Conservation (phyloP, 2,888 invertebrate species). For the Dolichopus griseipennis region DNA sequence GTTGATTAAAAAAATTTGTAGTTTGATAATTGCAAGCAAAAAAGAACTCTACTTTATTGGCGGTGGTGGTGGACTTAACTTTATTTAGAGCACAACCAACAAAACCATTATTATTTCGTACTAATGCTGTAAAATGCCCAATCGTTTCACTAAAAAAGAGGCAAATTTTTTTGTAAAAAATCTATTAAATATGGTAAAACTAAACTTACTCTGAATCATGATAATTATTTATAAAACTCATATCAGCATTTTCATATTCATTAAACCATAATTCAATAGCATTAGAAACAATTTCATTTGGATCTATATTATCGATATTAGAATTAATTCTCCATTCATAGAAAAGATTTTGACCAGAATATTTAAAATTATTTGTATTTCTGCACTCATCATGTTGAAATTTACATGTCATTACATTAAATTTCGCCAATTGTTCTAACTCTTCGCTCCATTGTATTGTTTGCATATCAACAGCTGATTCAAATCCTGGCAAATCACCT, state of each 20-base stretch:
- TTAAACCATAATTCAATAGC: conserved; percentile 15
- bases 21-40: conserved; percentile 23
- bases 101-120: background rate
- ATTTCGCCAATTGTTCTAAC: conserved; percentile 28
- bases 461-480: conserved; percentile 29
- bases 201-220: background rate
- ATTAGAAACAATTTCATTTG: background rate
- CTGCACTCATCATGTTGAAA: conserved; percentile 16
- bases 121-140: conserved; percentile 21
- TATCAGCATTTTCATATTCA: conserved; percentile 16
- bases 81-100: conserved; percentile 8
- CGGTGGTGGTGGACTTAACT: background rate
- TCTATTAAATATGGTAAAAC: background rate
- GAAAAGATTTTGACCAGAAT: conserved; percentile 16
- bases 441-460: conserved; percentile 29
- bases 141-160: background rate
- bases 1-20: conserved; percentile 17
- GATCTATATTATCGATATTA: background rate
- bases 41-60: conserved; percentile 1
- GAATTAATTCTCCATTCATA: background rate
- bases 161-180: background rate
- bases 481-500: conserved; percentile 24
- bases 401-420: conserved; percentile 27
- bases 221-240: conserved; percentile 11
- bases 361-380: conserved; percentile 12